Evolutionary conservation across 1,140 invertebrate species (phyloP), one percentile per base, ranked within the genome.

Genomic region (Lasioglossum albipes): DNA sequence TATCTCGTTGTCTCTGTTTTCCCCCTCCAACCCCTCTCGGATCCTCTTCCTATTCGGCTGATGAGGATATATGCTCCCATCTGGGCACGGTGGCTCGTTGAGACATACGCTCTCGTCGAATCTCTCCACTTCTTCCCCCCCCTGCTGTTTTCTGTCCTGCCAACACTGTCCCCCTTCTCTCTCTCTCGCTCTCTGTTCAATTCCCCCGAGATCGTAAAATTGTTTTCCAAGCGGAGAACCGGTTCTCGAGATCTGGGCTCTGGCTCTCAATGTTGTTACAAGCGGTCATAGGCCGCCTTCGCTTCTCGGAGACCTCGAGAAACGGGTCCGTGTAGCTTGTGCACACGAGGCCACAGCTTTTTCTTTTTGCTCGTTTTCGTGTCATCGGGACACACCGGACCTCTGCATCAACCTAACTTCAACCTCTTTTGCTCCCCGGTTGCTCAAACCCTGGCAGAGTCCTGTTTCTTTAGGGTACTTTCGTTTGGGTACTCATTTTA

Each of bases 201-300:
- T 77, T 90, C 82, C 84, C 83, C 73, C 89, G 86, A 87, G 84
- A 89, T 91, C 88, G 90, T 91, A 91, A 92, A 92, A 92, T 93
- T 91, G 88, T 92, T 92, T 93, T 92, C 87, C 90, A 91, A 87
- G 84, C 45, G 85, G 78, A 67, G 68, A 84, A 92, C 92, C 91
- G 90, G 91, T 91, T 92, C 86, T 72, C 64, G 65, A 88, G 89
- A 90, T 89, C 90, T 87, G 89, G 87, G 91, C 89, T 92, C 90
- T 92, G 89, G 91, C 92, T 91, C 92, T 88, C 90, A 88, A 84
- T 83, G 91, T 92, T 92, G 90, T 92, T 93, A 91, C 90, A 84
- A 82, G 84, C 89, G 90, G 91, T 92, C 92, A 92, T 90, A 91
- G 91, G 91, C 91, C 89, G 90, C 87, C 90, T 90, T 90, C 82